Base-by-base conservation (phyloP, 2,113 vertebrate species). In the Amphiprion percula region DNA sequence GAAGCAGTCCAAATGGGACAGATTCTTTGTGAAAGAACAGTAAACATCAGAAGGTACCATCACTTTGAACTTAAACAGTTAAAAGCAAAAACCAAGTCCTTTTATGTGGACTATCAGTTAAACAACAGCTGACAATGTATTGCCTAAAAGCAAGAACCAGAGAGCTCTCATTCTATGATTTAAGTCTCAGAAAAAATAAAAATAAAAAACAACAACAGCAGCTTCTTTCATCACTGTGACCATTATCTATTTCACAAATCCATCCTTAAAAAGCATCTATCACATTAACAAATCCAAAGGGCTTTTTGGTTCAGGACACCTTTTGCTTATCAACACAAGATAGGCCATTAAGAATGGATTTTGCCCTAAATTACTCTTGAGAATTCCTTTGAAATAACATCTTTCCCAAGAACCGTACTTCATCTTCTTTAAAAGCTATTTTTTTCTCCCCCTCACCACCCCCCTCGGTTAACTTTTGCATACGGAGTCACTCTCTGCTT, bases 401-500 rank as follows among this genome's bases (percentile, higher is more conserved):
- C 39, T 46, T 39, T 26, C 37, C 64, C 41, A 61, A 44, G 4
- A 44, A 37, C 21, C 21, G 62, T 56, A 11, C 23, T 74, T 41
- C 59, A 55, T 70, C 55, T 24, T 74, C 39, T 33, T n/a, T 53
- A 9, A 67, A 62, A 49, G 30, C 63, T 66, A 26, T 68, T 56
- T 49, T 37, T 46, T 12, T 4, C 26, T 1, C 52, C 68, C 68
- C 44, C 26, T 64, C 47, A 11, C 69, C 37, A 10, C 16, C 30
- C 23, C 15, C 19, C 44, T 71, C 47, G 46, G 47, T 66, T 74
- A 84, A 80, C 44, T 68, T 78, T n/a, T 60, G 26, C 46, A 76
- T 67, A 73, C 19, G 15, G 72, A 78, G 67, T 61, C 72, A 52
- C 68, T 63, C 54, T 33, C 17, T 70, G 58, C 66, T 62, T 68